Base-by-base conservation (phyloP, 2,113 vertebrate genomes). In the Sigmodon hispidus region DNA sequence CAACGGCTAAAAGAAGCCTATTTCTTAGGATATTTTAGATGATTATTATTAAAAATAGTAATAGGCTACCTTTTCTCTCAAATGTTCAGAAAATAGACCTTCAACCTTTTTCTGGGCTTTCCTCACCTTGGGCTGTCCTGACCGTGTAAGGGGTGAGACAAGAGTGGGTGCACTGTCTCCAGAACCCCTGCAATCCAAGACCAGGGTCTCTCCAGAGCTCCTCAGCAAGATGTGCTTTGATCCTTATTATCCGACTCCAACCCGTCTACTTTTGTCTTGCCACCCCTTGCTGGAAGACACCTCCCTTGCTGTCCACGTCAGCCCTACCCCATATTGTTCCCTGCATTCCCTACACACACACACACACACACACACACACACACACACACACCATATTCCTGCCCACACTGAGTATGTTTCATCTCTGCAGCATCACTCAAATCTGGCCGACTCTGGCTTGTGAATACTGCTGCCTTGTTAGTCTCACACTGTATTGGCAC, bases 41-140 rank as follows among this genome's bases (percentile, higher is more conserved):
- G 86, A 43, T 55, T 73, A 67, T 93, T 81, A 87, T 31, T 63
- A 43, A 90, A 29, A 90, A 97, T 96, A 29, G 73, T 93, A 90
- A 90, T 90, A 94, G 65, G 12, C 40, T 43, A 69, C 67, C 85
- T 96, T 97, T 91, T 61, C 69, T 87, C 87, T 87, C 34, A 95
- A 93, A 75, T 43, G 24, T 89, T 91, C 69, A 80, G 75, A 52
- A 93, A 75, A 89, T 59, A 70, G 92, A 87, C 36, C 29, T 48
- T 55, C 15, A 0, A n/a, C 12, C 36, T 77, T 67, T 70, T 72
- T 59, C 17, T 50, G 67, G 19, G 24, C 55, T 69, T 22, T 61
- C 7, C 45, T 45, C 13, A 15, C 4, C 48, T 50, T 77, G 11
- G 52, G 21, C 73, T 87, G 26, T 79, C 57, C 4, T n/a, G 1